These are phyloP conservation scores for Bradypodion ventrale DNA, from an alignment of 2,797 vertebrate species.

Conservation along the genomic window DNA sequence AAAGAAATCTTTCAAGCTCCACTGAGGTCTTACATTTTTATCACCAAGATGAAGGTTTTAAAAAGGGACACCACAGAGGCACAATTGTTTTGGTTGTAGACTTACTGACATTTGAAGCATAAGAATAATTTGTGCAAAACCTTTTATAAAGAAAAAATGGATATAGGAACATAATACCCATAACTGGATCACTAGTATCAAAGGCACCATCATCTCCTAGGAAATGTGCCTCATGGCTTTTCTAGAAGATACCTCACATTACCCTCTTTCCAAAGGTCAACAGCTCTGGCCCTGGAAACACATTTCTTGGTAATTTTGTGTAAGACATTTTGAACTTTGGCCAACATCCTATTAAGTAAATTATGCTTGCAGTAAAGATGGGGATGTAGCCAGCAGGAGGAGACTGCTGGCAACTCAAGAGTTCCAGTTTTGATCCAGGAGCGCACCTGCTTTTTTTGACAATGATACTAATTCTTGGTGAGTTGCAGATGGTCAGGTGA, in stretches of 20 bases:
- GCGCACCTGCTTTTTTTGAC: too few species aligned
- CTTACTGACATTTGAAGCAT: conserved; percentile 56
- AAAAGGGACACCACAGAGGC: conserved; percentile 56
- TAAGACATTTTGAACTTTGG: background rate
- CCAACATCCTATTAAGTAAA: background rate
- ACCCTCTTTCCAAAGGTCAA: background rate
- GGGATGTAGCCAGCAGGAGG: background rate
- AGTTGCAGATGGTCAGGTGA: too few species aligned
- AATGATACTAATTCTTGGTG: too few species aligned
- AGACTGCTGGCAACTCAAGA: background rate
- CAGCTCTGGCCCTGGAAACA: background rate
- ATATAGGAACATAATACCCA: background rate
- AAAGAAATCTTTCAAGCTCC: conserved; percentile 64
- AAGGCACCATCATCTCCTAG: background rate
- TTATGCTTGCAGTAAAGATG: background rate
- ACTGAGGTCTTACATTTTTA: conserved; percentile 63
- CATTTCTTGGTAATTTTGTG: background rate
- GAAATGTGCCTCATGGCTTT: background rate
- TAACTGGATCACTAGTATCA: background rate
- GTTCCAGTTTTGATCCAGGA: too few species aligned
- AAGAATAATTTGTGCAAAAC: conserved; percentile 2
- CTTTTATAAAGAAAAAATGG: background rate
- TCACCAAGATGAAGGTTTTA: conserved; percentile 66
- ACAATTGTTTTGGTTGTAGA: conserved; percentile 60
- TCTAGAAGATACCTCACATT: background rate